A percentile compares a stretch with the other conserved stretches of the same genome.
These are phyloP conservation scores for Digitonthophagus gazella DNA, from an alignment of 2,888 invertebrate genomes.

Conservation along the genomic window DNA sequence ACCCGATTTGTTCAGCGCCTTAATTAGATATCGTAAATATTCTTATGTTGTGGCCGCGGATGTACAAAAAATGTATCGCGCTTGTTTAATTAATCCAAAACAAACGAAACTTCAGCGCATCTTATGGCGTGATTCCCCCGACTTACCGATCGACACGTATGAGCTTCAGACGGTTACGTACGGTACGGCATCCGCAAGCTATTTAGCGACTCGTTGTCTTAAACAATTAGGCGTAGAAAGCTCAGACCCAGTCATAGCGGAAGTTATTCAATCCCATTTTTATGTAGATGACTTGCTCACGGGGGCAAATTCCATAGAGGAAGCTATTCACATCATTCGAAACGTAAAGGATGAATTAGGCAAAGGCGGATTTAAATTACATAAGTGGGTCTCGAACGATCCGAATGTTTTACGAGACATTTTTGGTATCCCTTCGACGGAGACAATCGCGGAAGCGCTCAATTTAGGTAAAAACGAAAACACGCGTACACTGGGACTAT, in stretches of 20 bases:
- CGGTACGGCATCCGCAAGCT: constrained; percentile 32
- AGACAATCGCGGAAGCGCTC: too few species aligned
- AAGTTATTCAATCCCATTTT: constrained; percentile 28
- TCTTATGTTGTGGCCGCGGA: constrained; percentile 36
- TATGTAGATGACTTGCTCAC: constrained; percentile 29
- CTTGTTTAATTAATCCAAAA: constrained; percentile 33
- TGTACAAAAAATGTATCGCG: constrained; percentile 39
- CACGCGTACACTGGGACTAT: too few species aligned
- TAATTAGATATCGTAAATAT: constrained; percentile 37
- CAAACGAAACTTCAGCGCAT: constrained; percentile 31
- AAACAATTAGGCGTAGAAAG: too few species aligned
- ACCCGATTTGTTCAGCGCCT: constrained; percentile 34
- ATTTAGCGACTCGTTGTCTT: constrained; percentile 30
- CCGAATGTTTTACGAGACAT: too few species aligned
- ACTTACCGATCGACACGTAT: constrained; percentile 21
- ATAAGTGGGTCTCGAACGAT: constrained; percentile 19
- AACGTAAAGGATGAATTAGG: constrained; percentile 3
- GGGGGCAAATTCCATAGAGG: constrained; percentile 23
- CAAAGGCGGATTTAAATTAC: constrained; percentile 15
- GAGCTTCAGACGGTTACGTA: constrained; percentile 33
- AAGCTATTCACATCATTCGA: constrained; percentile 11
- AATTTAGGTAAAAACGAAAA: too few species aligned
- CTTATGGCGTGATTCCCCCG: constrained; percentile 21
- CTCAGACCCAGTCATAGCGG: constrained; percentile 12
- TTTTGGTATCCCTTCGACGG: too few species aligned